Percentiles rank a stretch among this genome's conserved stretches.
These are phyloP conservation scores for Mionectes macconnelli DNA, from an alignment of 2,113 vertebrate genomes.

Conservation along the genomic window DNA sequence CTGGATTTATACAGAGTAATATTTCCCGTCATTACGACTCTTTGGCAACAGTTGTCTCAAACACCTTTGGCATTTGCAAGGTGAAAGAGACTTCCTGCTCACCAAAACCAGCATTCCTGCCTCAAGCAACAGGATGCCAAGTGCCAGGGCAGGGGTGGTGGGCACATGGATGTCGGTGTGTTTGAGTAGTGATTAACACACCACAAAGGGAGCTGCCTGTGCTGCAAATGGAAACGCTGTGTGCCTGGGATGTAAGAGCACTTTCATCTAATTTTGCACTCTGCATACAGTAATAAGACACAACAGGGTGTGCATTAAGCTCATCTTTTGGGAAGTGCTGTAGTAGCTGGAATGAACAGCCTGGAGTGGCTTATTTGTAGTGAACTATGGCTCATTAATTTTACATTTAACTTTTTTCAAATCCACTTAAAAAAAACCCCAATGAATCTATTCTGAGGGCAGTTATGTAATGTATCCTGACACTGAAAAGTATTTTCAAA, in stretches of 20 bases:
- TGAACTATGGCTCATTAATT: constrained; percentile 63
- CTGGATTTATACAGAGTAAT: background rate
- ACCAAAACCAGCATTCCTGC: background rate
- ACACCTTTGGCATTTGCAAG: background rate
- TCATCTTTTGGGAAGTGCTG: constrained; percentile 45
- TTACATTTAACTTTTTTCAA: constrained; percentile 48
- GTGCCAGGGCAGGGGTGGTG: background rate
- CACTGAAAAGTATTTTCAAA: background rate
- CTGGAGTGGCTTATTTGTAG: constrained; percentile 56
- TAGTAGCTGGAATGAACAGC: constrained; percentile 40
- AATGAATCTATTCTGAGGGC: background rate
- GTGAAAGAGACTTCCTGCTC: background rate
- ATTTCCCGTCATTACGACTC: background rate
- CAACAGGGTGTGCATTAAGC: constrained; percentile 62
- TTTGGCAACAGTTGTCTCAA: background rate
- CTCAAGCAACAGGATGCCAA: background rate
- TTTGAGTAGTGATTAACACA: constrained; percentile 9
- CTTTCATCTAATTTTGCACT: constrained; percentile 37
- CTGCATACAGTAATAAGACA: constrained; percentile 58
- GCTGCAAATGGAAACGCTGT: constrained; percentile 26
- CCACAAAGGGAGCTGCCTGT: constrained; percentile 20
- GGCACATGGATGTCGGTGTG: background rate
- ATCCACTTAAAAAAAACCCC: background rate
- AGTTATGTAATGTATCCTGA: constrained; percentile 21
- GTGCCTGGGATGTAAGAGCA: background rate